Evolutionary conservation across 2,797 vertebrate species (phyloP), one percentile per base, ranked within the genome.

Genomic region (Loris lydekkerianus): DNA sequence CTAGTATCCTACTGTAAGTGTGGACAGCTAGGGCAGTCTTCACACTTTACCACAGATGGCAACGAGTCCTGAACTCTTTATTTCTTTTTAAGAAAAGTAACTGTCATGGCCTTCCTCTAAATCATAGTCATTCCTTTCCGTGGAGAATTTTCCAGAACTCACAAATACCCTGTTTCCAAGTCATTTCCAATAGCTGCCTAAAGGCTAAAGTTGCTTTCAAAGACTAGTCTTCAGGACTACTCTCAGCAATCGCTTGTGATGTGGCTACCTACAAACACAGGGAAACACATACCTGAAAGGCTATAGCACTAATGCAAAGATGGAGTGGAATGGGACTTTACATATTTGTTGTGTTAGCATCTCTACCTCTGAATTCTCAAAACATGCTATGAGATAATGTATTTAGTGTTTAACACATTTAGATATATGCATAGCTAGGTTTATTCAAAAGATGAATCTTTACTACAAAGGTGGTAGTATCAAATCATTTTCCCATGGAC

Each of bases 111-210:
- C 94, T 93, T 86, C 72, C 93, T 97, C 93, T 97, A 97, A 98
- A 98, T 98, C 98, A 98, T 91, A 97, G 67, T 93, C 72, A 91
- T 58, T 95, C 91, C 75, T 89, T 97, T 97, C 97, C 93, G 95
- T 0, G 7, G 85, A 86, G 97, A 97, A 95, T 3, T 1, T 96
- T 96, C 93, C 84, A 95, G 91, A 97, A 94, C 92, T 97, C 97
- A 95, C 86, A 97, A 97, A 97, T 92, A 97, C 91, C 96, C 78
- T 96, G 93, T 49, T 37, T 98, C 95, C 95, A 98, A 97, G 97
- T 97, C 97, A 97, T 93, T 85, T 98, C 89, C 96, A 94, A 1
- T 78, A 97, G 95, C 96, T 97, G 93, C 93, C 95, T 85, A 96
- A 67, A 93, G 69, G 89, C 76, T 56, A 96, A 95, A 94, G 76